Evolutionary conservation across 2,888 invertebrate species (phyloP), one percentile per base, ranked within the genome.

Genomic region (Macrophya alboannulata): DNA sequence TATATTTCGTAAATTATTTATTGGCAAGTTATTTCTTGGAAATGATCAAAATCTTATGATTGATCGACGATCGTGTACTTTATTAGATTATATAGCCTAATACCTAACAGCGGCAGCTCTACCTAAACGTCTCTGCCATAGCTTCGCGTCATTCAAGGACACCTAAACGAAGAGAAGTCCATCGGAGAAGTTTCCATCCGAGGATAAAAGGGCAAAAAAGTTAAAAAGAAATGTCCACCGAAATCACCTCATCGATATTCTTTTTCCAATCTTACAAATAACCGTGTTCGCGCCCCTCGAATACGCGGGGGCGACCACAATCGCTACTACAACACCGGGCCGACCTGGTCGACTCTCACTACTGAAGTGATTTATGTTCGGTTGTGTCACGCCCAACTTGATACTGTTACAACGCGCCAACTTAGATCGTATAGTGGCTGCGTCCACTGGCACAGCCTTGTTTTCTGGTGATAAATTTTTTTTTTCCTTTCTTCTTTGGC

Each of bases 361-460:
- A 87, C 87, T 87, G 87, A 88, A 90, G 90, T 93, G 92, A 93
- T 93, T 93, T 93, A 93, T 92, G 91, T 90, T 88, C 88, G 90
- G 88, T 91, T 91, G 90, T 92, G 92, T 92, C 91, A 92, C 91
- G 92, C 92, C 91, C 91, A 92, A 92, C 92, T 92, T 92, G 91
- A 92, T 93, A 91, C 91, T 92, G 92, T 93, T 92, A 92, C 91
- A 92, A 92, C 90, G 90, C 91, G 91, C 91, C 91, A 92, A 92
- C 90, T 92, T 91, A 89, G 89, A 90, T 91, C 89, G 76, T 25
- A 15, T 76, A 48, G 45, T 6, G 25, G 87, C 88, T 88, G 86
- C 21, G 43, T 87, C 84, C 87, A 86, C 86, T 85, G 71, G 84
- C 65, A 85, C 81, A 85, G 84, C 88, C 86, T 68, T 51, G 31